A percentile compares a stretch with the other conserved stretches of the same genome.
Evolutionary conservation across 2,888 invertebrate genomes (phyloP).

Genomic region (Trypoxylon attenuatum): DNA sequence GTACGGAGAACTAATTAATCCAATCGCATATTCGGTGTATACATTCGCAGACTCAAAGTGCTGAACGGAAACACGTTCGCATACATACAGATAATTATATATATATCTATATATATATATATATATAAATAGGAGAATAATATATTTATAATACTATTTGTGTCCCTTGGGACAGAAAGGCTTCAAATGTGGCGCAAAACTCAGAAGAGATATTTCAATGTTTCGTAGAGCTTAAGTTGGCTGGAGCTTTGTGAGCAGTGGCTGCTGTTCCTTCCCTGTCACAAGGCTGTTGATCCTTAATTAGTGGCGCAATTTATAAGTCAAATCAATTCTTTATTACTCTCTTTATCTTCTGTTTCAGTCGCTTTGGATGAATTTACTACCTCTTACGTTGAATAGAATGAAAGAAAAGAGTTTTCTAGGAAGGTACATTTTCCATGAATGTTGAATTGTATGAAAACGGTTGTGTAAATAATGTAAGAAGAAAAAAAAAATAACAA

Average conservation of each 20-base stretch:
- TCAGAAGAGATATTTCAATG: too few species aligned
- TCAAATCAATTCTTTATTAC: background rate
- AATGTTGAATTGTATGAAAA: background rate
- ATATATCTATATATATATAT: too few species aligned
- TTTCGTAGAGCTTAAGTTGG: constrained; percentile 10
- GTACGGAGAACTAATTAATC: background rate
- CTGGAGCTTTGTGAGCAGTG: background rate
- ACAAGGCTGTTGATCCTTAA: background rate
- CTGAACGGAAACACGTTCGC: background rate
- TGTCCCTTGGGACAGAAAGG: constrained; percentile 14
- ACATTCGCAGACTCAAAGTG: background rate
- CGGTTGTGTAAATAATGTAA: background rate
- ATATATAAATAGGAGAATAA: background rate
- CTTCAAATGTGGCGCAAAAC: background rate
- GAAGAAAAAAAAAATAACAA: background rate
- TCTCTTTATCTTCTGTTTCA: background rate
- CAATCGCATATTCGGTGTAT: background rate
- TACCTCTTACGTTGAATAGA: background rate
- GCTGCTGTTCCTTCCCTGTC: background rate
- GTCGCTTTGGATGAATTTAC: background rate
- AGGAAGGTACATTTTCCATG: background rate
- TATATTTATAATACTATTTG: constrained; percentile 14
- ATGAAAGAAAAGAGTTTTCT: background rate
- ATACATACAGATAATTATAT: constrained; percentile 1
- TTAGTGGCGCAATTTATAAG: background rate